Evolutionary conservation across 2,113 vertebrate genomes (phyloP), one percentile per base, ranked within the genome.

Genomic region (Choloepus hoffmanni): DNA sequence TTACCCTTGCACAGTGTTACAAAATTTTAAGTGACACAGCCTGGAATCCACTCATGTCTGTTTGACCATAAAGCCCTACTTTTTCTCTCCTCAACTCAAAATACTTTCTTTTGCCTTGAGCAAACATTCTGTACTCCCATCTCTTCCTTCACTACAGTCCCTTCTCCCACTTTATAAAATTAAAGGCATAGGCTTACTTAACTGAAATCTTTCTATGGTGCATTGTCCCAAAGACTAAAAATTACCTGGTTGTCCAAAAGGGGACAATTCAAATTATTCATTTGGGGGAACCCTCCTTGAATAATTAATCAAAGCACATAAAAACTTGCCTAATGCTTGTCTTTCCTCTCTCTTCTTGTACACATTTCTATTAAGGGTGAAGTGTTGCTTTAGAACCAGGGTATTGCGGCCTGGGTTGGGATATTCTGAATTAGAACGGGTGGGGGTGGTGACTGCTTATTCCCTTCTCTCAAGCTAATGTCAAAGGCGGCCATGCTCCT

Each of bases 261-360:
- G 24, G 18, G 16, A 92, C 30, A 83, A 36, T 87, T 68, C 72
- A 78, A 87, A 93, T 2, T 2, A 68, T 5, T 95, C 33, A 26
- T 83, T 90, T 93, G 2, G 40, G 63, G 81, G 28, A 48, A 45
- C 6, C 11, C 53, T 58, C 50, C 33, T 88, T 83, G 58, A 92
- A 87, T 60, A 95, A 89, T 89, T 89, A 85, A 55, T 43, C 33
- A 78, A 87, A 84, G 24, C 28, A 88, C 24, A 93, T 14, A 74
- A 88, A 92, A 55, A 28, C 5, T 24, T 55, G 23, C 12, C 53
- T 88, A 70, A 40, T 4, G 13, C 14, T 82, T 81, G 40, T 74
- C 43, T 90, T 95, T 40, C 12, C 63, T 67, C 62, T 63, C 63
- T 67, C 62, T 63, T 24, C 28, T 72, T 55, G 55, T 23, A 63